Evolutionary conservation across 2,888 invertebrate genomes (phyloP), one percentile per base, ranked within the genome.

Genomic region (Nectonema munidae): DNA sequence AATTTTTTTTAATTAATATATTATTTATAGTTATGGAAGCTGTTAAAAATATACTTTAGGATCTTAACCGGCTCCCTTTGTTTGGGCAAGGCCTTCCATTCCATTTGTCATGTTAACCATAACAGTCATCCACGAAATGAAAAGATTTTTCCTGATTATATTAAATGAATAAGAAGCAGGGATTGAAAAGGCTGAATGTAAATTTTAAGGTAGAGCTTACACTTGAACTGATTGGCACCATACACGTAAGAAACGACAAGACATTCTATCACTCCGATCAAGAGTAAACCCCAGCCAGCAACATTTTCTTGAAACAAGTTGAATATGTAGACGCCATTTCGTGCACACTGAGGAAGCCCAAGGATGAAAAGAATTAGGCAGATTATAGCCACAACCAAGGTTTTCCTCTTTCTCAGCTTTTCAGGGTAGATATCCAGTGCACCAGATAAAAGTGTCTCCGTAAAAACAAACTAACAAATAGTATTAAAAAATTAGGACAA

Each of bases 201-300:
- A n/a, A n/a, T n/a, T n/a, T n/a, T n/a, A n/a, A n/a, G n/a, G n/a
- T n/a, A 30, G 21, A 5, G 21, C 6, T 18, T 11, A 29, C 36
- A 16, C 5, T 42, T 11, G 18, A 42, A 42, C 11, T 42, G 41
- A 3, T 37, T n/a, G 4, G 42, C 19, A 52, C 59, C 60, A 45
- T 61, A 60, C 2, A 55, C 50, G 52, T 55, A 60, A 16, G 54
- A 47, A 19, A 60, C 48, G 15, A 54, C 50, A 21, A 56, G 39
- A 41, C 56, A 55, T 44, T 60, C 60, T 15, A 63, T 62, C 43
- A 71, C 45, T 13, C 56, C 56, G 35, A 58, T 56, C 39, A 57
- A 45, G 16, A 58, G 46, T 11, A 57, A 49, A 4, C 55, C 54
- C 44, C 56, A 57, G 36, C 55, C 54, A 20, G 55, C 57, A 5